Evolutionary conservation across 2,888 invertebrate species (phyloP).

Genomic region (Epinotia nisella): DNA sequence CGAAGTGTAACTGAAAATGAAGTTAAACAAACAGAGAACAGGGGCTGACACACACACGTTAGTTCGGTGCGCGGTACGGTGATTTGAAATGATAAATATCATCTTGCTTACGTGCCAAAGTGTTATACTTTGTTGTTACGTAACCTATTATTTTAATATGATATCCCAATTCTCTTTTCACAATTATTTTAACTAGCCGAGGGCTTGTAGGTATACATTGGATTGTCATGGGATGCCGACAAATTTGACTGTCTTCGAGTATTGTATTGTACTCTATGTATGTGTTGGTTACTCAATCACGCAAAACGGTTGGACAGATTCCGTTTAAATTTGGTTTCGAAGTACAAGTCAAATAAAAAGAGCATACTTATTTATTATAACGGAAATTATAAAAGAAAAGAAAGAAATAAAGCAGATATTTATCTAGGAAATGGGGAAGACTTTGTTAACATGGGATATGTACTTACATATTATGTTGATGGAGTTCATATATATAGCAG

Average conservation of each 20-base stretch:
- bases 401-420: no score
- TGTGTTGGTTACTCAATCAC: neutral
- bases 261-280: no score
- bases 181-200: neutral
- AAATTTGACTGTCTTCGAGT: no score
- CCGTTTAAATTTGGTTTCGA: neutral
- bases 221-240: neutral
- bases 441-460: no score
- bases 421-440: no score
- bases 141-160: neutral
- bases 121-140: neutral
- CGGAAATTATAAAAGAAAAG: no score
- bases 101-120: neutral
- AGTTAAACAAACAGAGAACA: neutral
- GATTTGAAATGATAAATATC: no score
- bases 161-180: neutral
- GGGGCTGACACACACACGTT: neutral
- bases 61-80: no score
- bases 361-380: no score
- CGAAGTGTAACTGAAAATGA: neutral
- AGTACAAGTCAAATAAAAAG: neutral
- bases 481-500: no score
- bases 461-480: no score
- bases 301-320: neutral
- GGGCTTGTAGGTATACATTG: neutral